Evolutionary conservation across 1,140 invertebrate genomes (phyloP).

Genomic region (Pseudomyrmex flavicornis): DNA sequence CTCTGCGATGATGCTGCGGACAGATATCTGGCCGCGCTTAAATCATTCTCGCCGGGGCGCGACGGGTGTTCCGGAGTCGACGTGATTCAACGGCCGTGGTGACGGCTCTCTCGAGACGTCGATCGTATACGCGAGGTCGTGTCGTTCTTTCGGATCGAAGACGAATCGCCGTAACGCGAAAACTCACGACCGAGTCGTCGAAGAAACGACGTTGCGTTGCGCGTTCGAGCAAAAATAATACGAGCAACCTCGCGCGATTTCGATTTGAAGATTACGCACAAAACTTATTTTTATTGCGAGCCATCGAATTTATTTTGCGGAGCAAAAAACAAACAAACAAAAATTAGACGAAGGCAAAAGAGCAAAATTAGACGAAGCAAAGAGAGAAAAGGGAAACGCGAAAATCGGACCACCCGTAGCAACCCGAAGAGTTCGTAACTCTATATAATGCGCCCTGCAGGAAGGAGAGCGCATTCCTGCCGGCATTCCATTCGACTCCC

Average conservation of each 20-base stretch:
- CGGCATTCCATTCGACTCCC: slow-evolving; percentile 70
- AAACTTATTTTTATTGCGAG: no score
- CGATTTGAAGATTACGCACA: no score
- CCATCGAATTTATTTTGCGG: background rate
- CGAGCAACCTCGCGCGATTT: background rate
- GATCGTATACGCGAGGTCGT: slow-evolving; percentile 25
- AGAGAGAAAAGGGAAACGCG: slow-evolving; percentile 21
- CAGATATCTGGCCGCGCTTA: slow-evolving; percentile 66
- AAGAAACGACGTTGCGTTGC: no score
- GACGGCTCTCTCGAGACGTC: slow-evolving; percentile 44
- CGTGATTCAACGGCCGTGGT: slow-evolving; percentile 39
- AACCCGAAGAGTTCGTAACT: slow-evolving; percentile 73
- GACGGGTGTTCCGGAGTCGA: slow-evolving; percentile 63
- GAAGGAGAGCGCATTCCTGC: slow-evolving; percentile 71
- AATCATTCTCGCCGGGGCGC: slow-evolving; percentile 68
- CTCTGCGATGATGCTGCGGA: slow-evolving; percentile 67
- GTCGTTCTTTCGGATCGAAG: slow-evolving; percentile 14
- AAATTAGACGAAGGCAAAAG: background rate
- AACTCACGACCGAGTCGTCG: background rate
- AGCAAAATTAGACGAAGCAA: background rate
- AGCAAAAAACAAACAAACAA: slow-evolving; percentile 57
- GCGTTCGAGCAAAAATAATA: no score
- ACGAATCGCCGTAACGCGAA: background rate
- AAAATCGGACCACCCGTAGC: slow-evolving; percentile 72
- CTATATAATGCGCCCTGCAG: slow-evolving; percentile 71